Percentiles rank a stretch among this genome's conserved stretches.
Conservation (phyloP, 2,113 vertebrate species). For the Anser brachyrhynchus region DNA sequence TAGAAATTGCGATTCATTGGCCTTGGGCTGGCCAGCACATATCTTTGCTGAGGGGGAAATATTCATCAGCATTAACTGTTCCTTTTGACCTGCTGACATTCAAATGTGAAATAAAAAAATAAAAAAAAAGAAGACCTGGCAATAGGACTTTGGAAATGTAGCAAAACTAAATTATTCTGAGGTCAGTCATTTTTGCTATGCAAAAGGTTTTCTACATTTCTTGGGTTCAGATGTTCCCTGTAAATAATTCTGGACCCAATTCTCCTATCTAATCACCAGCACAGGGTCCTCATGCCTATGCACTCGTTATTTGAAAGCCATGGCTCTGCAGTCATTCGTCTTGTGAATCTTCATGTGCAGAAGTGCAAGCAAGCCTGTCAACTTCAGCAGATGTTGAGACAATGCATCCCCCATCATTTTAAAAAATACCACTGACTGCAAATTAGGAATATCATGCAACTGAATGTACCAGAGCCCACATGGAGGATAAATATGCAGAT, state of each 20-base stretch:
- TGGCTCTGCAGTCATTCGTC: not conserved
- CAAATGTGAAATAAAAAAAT: not conserved
- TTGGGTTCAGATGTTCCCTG: not conserved
- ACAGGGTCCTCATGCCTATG: not conserved
- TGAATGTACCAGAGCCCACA: not conserved
- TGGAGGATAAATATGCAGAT: not conserved
- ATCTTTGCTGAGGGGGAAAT: slow-evolving; percentile 46
- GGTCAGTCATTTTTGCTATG: not conserved
- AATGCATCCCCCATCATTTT: not conserved
- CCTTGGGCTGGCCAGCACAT: slow-evolving; percentile 39
- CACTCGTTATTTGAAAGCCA: not conserved
- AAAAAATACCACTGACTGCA: not conserved
- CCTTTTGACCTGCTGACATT: slow-evolving; percentile 63
- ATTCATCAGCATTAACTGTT: slow-evolving; percentile 64
- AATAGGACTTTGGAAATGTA: not conserved
- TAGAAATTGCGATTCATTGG: slow-evolving; percentile 11
- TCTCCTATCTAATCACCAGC: not conserved
- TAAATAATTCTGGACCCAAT: not conserved
- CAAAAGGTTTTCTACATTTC: not conserved
- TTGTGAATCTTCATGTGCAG: not conserved
- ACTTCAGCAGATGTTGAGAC: too few species aligned
- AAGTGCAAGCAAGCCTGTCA: not conserved
- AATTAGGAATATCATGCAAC: not conserved
- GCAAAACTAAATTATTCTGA: not conserved
- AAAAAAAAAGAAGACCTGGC: not conserved